Evolutionary conservation across 2,797 vertebrate genomes (phyloP), one percentile per base, ranked within the genome.

Genomic region (Paramormyrops hopkinsi): DNA sequence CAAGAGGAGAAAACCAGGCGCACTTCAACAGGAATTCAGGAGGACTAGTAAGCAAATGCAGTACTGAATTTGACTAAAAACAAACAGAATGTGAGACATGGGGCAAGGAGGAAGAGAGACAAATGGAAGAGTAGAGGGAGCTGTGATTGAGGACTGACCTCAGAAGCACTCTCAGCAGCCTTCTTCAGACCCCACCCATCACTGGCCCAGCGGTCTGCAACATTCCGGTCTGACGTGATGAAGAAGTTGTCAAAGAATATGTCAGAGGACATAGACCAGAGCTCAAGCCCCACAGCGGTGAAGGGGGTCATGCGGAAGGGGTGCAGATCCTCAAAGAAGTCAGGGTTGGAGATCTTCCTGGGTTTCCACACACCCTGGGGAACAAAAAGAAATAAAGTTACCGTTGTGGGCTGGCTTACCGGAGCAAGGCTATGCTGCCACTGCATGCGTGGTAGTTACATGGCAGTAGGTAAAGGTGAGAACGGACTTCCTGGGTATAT

Each of bases 231-330:
- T 2, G 96, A 95, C 53, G 96, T 97, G 93, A 99, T 96, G 87
- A 99, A 97, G 90, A 99, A 99, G 93, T 99, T 99, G 94, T 99
- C 98, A 87, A 99, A 99, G 95, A 99, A 99, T 91, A 99, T 99
- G 91, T 99, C 98, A 0, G 97, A 97, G 22, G 97, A 98, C 99
- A 99, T 99, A 91, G 98, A 99, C 99, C 99, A 99, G 33, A 99
- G 96, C 93, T 99, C 99, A 87, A 99, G 97, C 0, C 99, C 99
- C 90, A 99, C 90, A n/a, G 98, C 99, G 89, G 90, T 97, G 94
- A 99, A 96, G 0, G 99, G 91, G 2, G 95, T 97, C 98, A 99
- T 99, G 93, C 91, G 97, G 95, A 98, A 99, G 0, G 99, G 98
- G 85, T 99, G 96, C 89, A 98, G 93, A 92, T 99, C 99, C 95